Percentiles rank a stretch among this genome's conserved stretches.
Conservation (phyloP, 2,113 vertebrate species). For the Ellobius talpinus region DNA sequence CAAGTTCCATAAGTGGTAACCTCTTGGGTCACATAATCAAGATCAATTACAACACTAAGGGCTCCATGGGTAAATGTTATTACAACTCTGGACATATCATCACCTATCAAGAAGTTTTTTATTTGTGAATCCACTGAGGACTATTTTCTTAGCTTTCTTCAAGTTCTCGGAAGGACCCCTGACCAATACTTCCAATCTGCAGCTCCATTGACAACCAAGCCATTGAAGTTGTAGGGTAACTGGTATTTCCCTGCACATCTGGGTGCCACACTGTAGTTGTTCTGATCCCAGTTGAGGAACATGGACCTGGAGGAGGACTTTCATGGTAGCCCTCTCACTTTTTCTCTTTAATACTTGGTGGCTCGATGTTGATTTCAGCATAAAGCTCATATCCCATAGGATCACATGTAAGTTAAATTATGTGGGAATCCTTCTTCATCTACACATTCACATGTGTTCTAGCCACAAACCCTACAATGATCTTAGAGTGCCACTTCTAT, state of each 20-base stretch:
- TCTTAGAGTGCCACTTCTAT: background rate
- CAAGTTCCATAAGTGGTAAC: background rate
- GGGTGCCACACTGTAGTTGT: background rate
- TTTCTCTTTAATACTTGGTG: background rate
- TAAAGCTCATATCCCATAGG: background rate
- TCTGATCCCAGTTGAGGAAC: background rate
- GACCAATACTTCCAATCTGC: background rate
- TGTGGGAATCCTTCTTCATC: background rate
- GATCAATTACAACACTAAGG: background rate
- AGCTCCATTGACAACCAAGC: background rate
- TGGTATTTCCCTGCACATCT: background rate
- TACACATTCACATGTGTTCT: background rate
- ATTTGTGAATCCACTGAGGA: background rate
- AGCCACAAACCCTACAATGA: background rate
- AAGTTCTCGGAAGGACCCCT: background rate
- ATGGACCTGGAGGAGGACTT: background rate
- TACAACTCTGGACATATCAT: background rate
- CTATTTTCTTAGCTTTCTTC: constrained; percentile 26
- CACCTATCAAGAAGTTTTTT: background rate
- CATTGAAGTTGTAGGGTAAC: background rate
- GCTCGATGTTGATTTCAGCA: background rate
- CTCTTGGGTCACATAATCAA: background rate
- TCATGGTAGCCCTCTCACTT: background rate
- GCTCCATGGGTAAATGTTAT: background rate
- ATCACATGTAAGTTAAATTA: background rate